Base-by-base conservation (phyloP, 2,888 invertebrate species). In the Osmoderma eremita region DNA sequence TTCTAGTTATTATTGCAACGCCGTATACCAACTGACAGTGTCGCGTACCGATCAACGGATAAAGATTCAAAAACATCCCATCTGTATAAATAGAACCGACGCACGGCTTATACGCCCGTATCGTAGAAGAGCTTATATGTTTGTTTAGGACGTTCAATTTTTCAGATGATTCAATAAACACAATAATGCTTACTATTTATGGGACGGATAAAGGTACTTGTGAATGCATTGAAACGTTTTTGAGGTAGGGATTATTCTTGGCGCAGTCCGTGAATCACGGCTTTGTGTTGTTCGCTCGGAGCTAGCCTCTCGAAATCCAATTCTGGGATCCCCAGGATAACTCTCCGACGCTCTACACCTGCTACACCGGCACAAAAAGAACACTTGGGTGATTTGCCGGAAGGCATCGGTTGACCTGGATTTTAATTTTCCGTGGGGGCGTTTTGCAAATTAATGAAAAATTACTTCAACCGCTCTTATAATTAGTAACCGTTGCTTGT, bases 121-220 rank as follows among this genome's bases (percentile, higher is more conserved):
- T 30, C 13, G 58, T 45, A 45, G 66, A 67, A 68, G 58, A 58
- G 63, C 62, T 69, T 63, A 51, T 61, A 56, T 78, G 75, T 78
- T 78, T 78, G 75, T 77, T 78, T 77, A 78, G 78, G 78, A 77
- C 75, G 73, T 74, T 70, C 76, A 77, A 77, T 78, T 78, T 78
- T 78, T 78, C 78, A 75, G 75, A 76, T 76, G 75, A 78, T 77
- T 77, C 77, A 75, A 77, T 77, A 76, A 75, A 74, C 75, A 77
- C 75, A 77, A 78, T 77, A 76, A 75, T 74, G 73, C 74, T 74
- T 73, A 73, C 72, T 76, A 77, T 77, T 76, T 77, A 77, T 78
- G 73, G 74, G 75, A 69, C 72, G 75, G 76, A 75, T 77, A 72
- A 76, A 75, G 73, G 75, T 74, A 75, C 76, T 77, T 73, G 74